Percentiles rank a stretch among this genome's conserved stretches.
phyloP scores from a whole-genome alignment of 2,113 vertebrate genomes.

The Lycocorax pyrrhopterus region DNA sequence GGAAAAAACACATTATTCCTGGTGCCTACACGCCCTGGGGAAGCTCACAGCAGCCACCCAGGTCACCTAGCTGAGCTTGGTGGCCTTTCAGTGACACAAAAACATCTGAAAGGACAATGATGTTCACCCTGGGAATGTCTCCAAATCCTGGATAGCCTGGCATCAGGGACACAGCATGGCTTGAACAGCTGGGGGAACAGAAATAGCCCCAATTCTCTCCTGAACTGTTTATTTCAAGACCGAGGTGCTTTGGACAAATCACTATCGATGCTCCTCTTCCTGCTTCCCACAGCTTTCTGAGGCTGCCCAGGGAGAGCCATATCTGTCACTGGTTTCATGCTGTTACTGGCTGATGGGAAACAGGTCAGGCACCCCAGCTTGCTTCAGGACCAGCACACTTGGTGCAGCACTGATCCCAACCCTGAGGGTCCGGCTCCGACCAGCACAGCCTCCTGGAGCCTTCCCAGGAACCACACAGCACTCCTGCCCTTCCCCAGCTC shows the following conservation, averaged over 20 bases:
- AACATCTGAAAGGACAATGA: not conserved
- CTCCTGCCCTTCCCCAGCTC: not conserved
- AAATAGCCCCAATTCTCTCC: not conserved
- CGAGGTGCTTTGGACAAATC: not conserved
- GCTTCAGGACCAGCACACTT: not conserved
- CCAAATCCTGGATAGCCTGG: not conserved
- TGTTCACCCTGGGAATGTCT: not conserved
- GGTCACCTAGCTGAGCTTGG: not conserved
- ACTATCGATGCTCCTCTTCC: not conserved
- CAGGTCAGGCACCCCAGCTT: not conserved
- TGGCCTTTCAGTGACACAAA: not conserved
- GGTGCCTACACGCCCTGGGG: not conserved
- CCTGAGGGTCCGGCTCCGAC: rapidly evolving
- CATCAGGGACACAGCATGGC: not conserved
- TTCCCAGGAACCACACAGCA: not conserved
- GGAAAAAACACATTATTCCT: not conserved
- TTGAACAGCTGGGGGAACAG: not conserved
- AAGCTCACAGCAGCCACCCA: not conserved
- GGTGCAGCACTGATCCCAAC: not conserved
- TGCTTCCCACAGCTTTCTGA: not conserved
- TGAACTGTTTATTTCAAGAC: not conserved
- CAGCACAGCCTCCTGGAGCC: not conserved
- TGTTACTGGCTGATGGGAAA: not conserved
- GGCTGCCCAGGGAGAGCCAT: not conserved
- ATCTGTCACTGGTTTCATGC: not conserved